Evolutionary conservation across 1,140 invertebrate species (phyloP), one percentile per base, ranked within the genome.

Genomic region (Neodiprion pinetum): DNA sequence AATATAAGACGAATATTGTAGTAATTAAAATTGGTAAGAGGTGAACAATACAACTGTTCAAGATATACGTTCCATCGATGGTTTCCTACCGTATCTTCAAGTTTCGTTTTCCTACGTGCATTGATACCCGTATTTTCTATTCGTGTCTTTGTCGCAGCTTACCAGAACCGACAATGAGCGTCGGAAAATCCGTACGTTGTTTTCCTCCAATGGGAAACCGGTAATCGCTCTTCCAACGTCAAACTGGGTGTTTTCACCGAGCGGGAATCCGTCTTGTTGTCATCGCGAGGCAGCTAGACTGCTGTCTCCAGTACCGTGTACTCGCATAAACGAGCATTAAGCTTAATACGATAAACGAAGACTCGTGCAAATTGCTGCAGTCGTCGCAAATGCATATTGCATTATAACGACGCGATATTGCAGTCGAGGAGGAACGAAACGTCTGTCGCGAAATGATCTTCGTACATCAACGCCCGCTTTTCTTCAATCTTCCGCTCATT

Each of bases 151-250:
- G 28, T 40, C 28, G 28, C 28, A 40, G 28, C 5, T 40, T 40
- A 40, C 28, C 5, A 40, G 28, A 40, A 40, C 28, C 5, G 28
- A 40, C 28, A 5, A 40, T 40, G 28, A 40, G 28, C 1, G 9
- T 61, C 11, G 53, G 11, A 61, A 14, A 14, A 61, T 61, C n/a
- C 53, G 5, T 61, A 14, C 53, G n/a, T 61, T 61, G 4, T 61
- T 7, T 61, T 61, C 11, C 53, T 7, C n/a, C 53, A 61, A 61
- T 9, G 11, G 53, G 5, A 61, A 61, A 17, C 53, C n/a, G 53
- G 53, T 17, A 61, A 61, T 61, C 53, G 53, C 53, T 61, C 53
- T 61, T 61, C 53, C n/a, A 61, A 61, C 53, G 53, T 61, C 53
- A 61, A 61, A 17, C 8, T 17, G n/a, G n/a, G 11, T 8, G 11